Evolutionary conservation across 2,888 invertebrate species (phyloP), one percentile per base, ranked within the genome.

Genomic region (Archips xylosteana): DNA sequence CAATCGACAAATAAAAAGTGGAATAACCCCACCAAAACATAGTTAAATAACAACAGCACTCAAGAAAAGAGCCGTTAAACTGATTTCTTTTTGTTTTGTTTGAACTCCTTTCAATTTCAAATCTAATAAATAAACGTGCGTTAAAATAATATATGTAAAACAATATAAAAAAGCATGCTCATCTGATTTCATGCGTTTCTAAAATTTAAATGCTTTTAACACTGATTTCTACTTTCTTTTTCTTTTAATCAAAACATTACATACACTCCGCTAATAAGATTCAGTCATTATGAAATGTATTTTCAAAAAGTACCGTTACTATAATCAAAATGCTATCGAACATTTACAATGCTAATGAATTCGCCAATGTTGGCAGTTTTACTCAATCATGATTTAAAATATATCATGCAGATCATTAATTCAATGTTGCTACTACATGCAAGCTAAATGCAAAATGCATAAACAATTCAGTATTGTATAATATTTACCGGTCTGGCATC

Each of bases 401-500:
- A 39, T 39, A 39, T 39, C 39, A 6, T 39, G 39, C 39, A 39
- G 39, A 39, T 5, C 23, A 23, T 23, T 23, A 39, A 39, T 39
- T 5, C 3, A 36, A 36, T 5, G 3, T 39, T 4, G 12, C 45
- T 54, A 23, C 23, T 49, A 51, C 62, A 70, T 70, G 70, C 51
- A 23, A 66, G 3, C 54, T 54, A 66, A 23, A 54, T 39, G 65
- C 13, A 8, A 34, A 12, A 10, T 54, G 45, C 71, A 42, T 45
- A 34, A 23, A 61, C 10, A 66, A 54, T 54, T 34, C 66, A 71
- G 36, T 64, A 9, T 13, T 13, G 61, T 61, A 42, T 34, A 13
- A 13, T 72, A 72, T 67, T 72, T 72, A 72, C 71, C 71, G 34
- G 9, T 54, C 32, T 32, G 60, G 32, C 10, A 47, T 42, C 34